phyloP scores from a whole-genome alignment of 2,113 vertebrate species.

The Stigmatopora nigra region DNA sequence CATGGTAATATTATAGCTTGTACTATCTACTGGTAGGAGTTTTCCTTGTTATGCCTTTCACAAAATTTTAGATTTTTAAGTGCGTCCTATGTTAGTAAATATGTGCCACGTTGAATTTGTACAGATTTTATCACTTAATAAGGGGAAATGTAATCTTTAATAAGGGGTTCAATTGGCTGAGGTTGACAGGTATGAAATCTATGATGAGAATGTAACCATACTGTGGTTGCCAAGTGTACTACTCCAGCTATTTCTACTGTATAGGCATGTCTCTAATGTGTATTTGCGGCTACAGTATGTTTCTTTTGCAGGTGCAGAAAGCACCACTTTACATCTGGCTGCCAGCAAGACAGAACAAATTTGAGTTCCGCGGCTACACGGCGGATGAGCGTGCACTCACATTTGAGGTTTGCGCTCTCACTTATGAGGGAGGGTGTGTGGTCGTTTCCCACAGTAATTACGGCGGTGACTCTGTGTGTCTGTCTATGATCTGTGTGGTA shows the following conservation, averaged over 20 bases:
- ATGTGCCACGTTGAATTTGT: no score
- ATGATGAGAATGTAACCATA: no score
- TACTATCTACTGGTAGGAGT: no score
- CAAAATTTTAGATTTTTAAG: background rate
- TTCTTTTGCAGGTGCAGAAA: conserved; percentile 15
- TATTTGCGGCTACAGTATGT: background rate
- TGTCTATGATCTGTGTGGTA: conserved; percentile 63
- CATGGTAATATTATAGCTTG: no score
- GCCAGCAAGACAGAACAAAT: conserved; percentile 37
- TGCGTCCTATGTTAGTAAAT: no score
- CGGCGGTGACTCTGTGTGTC: conserved; percentile 55
- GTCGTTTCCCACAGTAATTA: conserved; percentile 70
- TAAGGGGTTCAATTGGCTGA: no score
- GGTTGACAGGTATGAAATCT: no score
- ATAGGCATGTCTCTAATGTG: background rate
- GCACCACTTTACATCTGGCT: conserved; percentile 11
- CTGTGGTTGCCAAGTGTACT: background rate
- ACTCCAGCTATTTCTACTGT: background rate
- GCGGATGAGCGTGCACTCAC: conserved; percentile 35
- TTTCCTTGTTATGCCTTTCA: background rate
- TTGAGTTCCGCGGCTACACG: conserved; percentile 22
- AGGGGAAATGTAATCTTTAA: no score
- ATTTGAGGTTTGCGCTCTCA: conserved; percentile 25
- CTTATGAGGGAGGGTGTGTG: conserved; percentile 43
- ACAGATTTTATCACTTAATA: no score